These are phyloP conservation scores for Chesias legatella DNA, from an alignment of 2,888 invertebrate genomes.

Conservation along the genomic window DNA sequence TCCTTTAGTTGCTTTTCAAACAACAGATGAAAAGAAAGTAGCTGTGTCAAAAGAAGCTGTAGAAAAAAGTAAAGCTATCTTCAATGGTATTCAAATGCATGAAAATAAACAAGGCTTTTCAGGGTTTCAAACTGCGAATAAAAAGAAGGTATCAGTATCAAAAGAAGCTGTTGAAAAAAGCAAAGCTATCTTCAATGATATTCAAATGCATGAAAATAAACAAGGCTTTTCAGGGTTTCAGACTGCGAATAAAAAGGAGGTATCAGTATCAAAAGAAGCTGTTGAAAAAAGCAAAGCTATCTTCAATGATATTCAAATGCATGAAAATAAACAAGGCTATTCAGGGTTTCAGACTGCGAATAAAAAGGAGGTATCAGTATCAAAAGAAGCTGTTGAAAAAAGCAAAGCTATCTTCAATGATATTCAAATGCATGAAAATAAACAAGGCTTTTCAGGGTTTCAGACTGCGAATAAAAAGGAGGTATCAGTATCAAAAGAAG, in stretches of 20 bases:
- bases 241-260: conserved; percentile 11
- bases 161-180: conserved; percentile 37
- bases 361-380: conserved; percentile 8
- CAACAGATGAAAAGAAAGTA: conserved; percentile 10
- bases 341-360: conserved; percentile 10
- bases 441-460: conserved; percentile 32
- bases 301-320: conserved; percentile 33
- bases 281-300: conserved; percentile 38
- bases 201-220: conserved; percentile 1
- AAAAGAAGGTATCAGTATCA: conserved; percentile 32
- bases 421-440: conserved; percentile 1
- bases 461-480: conserved; percentile 50
- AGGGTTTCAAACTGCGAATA: conserved; percentile 11
- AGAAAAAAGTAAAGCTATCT: conserved; percentile 40
- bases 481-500: conserved; percentile 10
- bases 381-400: conserved; percentile 12
- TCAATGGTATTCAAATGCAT: conserved; percentile 30
- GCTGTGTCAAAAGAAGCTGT: conserved; percentile 41
- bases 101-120: neutral
- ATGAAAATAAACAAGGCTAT: neutral
- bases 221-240: conserved; percentile 5
- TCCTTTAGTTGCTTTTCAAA: conserved; percentile 8
- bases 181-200: conserved; percentile 42
- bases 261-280: conserved; percentile 40
- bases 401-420: conserved; percentile 10